phyloP scores from a whole-genome alignment of 2,113 vertebrate genomes.

The Epinephelus fuscoguttatus region DNA sequence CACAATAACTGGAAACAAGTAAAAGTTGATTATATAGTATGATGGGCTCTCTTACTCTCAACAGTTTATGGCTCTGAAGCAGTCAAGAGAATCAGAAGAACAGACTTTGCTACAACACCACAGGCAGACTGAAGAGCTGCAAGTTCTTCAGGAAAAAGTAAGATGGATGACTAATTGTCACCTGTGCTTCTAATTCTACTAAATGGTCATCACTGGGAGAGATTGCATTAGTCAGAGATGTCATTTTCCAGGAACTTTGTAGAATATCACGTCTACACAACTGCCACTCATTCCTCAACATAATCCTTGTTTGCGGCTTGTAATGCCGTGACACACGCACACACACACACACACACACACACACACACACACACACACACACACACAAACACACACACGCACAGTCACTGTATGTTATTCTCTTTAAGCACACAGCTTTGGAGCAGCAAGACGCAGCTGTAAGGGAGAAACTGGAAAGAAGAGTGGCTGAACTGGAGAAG shows the following conservation, averaged over 20 bases:
- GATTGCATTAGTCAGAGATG: background rate
- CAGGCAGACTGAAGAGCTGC: conserved; percentile 83
- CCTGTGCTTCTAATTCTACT: background rate
- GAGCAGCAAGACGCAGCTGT: conserved; percentile 66
- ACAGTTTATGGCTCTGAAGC: conserved; percentile 81
- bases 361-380: background rate
- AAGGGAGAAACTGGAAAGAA: conserved; percentile 69
- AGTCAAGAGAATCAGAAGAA: conserved; percentile 80
- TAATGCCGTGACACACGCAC: background rate
- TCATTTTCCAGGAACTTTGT: background rate
- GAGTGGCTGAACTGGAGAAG: conserved; percentile 76
- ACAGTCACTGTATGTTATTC: background rate
- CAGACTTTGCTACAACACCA: conserved; percentile 73
- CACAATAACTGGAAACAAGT: background rate
- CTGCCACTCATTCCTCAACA: too few relatives aligned
- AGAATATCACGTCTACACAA: background rate
- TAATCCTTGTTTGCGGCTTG: background rate
- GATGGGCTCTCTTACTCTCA: conserved; percentile 16
- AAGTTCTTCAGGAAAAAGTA: conserved; percentile 85
- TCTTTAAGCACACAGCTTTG: conserved; percentile 72
- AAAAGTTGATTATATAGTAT: background rate
- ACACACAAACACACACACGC: background rate
- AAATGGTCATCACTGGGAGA: background rate
- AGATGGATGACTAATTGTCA: background rate
- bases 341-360: background rate